Conservation (phyloP, 2,797 vertebrate genomes). For the Glossophaga mutica region DNA sequence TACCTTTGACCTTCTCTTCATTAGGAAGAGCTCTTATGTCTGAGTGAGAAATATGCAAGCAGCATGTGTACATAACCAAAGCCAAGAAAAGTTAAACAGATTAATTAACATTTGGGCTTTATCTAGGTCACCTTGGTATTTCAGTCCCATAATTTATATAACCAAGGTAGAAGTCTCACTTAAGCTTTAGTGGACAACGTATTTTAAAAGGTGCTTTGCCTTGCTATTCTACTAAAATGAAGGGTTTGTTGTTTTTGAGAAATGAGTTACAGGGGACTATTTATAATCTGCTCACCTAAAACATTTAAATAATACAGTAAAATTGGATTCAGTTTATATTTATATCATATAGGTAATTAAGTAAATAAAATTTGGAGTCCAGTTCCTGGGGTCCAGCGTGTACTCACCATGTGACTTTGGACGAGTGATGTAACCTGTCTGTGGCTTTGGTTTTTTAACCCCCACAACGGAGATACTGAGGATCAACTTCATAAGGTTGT, state of each 20-base stretch:
- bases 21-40: background rate
- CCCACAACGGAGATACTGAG: background rate
- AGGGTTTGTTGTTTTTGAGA: background rate
- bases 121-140: background rate
- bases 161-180: background rate
- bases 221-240: background rate
- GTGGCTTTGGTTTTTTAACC: background rate
- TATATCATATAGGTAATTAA: background rate
- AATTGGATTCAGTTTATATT: background rate
- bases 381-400: background rate
- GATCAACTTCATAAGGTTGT: background rate
- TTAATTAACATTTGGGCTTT: background rate
- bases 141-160: background rate
- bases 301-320: constrained; percentile 2
- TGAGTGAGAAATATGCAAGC: background rate
- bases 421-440: background rate
- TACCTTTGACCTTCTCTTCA: background rate
- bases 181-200: background rate
- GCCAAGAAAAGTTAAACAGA: background rate
- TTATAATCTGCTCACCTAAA: background rate
- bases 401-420: background rate
- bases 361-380: background rate
- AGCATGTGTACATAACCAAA: background rate
- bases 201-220: background rate
- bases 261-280: background rate